Base-by-base conservation (phyloP, 2,888 invertebrate genomes). In the Argyresthia goedartella region DNA sequence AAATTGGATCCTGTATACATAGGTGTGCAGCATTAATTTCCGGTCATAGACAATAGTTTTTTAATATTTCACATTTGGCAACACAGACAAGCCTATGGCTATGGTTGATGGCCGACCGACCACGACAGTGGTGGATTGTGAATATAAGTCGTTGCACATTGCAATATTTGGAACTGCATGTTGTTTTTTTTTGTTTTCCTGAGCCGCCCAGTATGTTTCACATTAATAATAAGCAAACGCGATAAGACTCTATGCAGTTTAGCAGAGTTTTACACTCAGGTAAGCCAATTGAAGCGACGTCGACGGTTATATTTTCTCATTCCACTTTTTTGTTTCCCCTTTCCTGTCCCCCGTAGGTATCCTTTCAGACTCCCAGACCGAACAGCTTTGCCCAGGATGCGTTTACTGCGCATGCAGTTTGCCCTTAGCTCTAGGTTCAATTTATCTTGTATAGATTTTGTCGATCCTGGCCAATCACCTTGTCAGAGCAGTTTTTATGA, bases 71-170 rank as follows among this genome's bases (percentile, higher is more conserved):
- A 2, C 2, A n/a, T 33, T 11, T 47, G 47, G 47, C 47, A 47
- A 47, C 33, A 13, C 34, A n/a, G 13, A 47, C 11, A 47, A 13
- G 25, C 25, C 25, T 25, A 25, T 25, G 25, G 33, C 35, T 47
- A 47, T 47, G 72, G 69, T 64, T 63, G 70, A 75, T 74, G 73
- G 73, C 71, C 66, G 73, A 77, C 74, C 73, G 25, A 77, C 71
- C 34, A 34, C 47, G 67, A 25, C 74, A 75, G 72, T 72, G 73
- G 65, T 66, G 67, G 61, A 62, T 66, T 47, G 16, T 47, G 25
- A 35, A 33, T 33, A 34, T 13, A 70, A 60, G 61, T 63, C 63
- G 59, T 69, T 72, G 69, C 73, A 74, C 77, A 71, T 76, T 76
- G 69, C 63, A 54, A 35, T 11, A 9, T 36, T 36, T 64, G 25